Conservation (phyloP, 2,113 vertebrate species). For the Daphoenositta chrysoptera region DNA sequence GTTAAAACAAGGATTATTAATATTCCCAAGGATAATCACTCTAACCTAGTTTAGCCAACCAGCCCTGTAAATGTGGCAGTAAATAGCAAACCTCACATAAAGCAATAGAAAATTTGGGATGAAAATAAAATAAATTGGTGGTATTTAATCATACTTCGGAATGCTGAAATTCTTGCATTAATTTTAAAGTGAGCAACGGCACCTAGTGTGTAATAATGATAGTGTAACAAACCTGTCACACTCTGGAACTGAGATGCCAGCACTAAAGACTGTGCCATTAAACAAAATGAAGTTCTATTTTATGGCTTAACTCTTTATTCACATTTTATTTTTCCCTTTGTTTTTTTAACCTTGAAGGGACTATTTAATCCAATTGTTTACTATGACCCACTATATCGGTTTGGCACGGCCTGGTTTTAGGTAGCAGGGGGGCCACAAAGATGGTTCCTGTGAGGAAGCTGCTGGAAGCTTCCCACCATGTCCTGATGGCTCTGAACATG, state of each 20-base stretch:
- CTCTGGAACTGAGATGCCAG: background rate
- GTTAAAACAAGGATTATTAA: slow-evolving; percentile 57
- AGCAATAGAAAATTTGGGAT: background rate
- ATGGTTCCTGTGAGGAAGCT: background rate
- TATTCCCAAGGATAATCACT: background rate
- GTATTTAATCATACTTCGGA: background rate
- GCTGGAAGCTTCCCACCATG: background rate
- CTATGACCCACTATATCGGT: background rate
- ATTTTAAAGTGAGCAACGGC: background rate
- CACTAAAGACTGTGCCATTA: background rate
- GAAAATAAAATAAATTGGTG: background rate
- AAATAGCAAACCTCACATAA: slow-evolving; percentile 8
- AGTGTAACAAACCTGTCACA: background rate
- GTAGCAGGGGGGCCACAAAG: background rate
- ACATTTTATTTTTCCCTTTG: background rate
- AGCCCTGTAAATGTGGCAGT: background rate
- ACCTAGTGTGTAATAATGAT: background rate
- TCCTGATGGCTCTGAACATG: background rate
- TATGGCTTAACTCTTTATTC: background rate
- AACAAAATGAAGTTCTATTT: background rate
- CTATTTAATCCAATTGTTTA: background rate
- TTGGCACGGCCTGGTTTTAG: background rate
- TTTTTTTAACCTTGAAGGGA: background rate
- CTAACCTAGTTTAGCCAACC: background rate
- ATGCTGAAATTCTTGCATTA: background rate